Evolutionary conservation across 2,797 vertebrate genomes (phyloP).

Genomic region (Leucoraja ocellata): DNA sequence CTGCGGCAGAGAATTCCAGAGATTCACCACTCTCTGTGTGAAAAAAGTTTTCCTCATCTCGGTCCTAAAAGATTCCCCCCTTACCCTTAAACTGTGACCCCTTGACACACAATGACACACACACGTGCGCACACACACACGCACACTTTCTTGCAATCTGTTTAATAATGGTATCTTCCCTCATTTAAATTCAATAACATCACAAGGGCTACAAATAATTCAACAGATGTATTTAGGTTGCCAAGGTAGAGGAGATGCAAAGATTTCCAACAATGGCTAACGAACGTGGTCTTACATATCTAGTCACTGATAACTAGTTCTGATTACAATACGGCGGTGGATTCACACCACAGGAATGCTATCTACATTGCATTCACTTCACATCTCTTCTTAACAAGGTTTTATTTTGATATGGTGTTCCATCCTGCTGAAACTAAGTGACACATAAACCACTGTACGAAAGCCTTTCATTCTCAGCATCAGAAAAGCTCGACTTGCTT

Average conservation of each 20-base stretch:
- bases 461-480: constrained; percentile 11
- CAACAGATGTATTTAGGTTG: background rate
- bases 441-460: background rate
- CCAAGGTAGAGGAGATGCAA: background rate
- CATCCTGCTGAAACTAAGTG: background rate
- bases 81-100: no score
- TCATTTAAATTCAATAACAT: background rate
- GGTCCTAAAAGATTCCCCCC: no score
- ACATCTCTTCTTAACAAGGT: background rate
- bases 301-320: background rate
- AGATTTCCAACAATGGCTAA: background rate
- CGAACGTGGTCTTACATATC: background rate
- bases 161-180: background rate
- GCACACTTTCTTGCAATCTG: background rate
- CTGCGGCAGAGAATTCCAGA: no score
- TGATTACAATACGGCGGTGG: background rate
- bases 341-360: background rate
- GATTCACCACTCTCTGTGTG: no score
- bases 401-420: background rate
- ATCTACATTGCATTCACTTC: background rate
- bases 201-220: background rate
- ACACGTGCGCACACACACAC: background rate
- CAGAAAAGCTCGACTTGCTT: constrained; percentile 9
- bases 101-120: no score
- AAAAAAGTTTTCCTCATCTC: no score